Evolutionary conservation across 1,140 invertebrate species (phyloP).

Genomic region (Drosophila ohnishii): DNA sequence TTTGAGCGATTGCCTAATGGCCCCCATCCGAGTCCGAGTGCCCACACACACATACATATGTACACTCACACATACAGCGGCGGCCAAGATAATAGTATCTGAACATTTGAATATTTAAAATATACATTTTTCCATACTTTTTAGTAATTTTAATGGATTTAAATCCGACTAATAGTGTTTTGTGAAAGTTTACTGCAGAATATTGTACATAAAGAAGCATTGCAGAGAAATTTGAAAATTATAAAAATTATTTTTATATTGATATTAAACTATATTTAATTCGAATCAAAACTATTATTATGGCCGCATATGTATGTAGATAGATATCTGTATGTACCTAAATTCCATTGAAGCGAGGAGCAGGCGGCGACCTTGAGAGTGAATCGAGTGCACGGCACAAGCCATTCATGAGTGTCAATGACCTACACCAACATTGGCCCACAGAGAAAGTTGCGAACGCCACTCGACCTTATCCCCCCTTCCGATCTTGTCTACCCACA

Average conservation of each 20-base stretch:
- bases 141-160: neutral
- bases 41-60: conserved; percentile 4
- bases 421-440: conserved; percentile 46
- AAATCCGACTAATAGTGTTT: neutral
- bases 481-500: conserved; percentile 14
- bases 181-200: neutral
- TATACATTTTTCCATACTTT: neutral
- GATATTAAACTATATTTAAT: too few relatives aligned
- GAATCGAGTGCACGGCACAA: conserved; percentile 38
- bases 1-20: conserved; percentile 56
- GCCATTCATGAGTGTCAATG: conserved; percentile 46
- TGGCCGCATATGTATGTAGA: conserved; percentile 10
- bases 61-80: conserved; percentile 9
- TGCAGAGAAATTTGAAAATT: neutral
- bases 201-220: too few relatives aligned
- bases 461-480: conserved; percentile 11
- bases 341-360: conserved; percentile 38
- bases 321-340: conserved; percentile 12
- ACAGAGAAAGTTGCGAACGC: conserved; percentile 27
- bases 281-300: neutral
- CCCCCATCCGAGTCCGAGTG: conserved; percentile 13
- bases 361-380: conserved; percentile 41
- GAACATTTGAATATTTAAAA: neutral
- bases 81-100: conserved; percentile 5
- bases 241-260: too few relatives aligned